Base-by-base conservation (phyloP, 1,140 invertebrate genomes). In the Arion vulgaris region DNA sequence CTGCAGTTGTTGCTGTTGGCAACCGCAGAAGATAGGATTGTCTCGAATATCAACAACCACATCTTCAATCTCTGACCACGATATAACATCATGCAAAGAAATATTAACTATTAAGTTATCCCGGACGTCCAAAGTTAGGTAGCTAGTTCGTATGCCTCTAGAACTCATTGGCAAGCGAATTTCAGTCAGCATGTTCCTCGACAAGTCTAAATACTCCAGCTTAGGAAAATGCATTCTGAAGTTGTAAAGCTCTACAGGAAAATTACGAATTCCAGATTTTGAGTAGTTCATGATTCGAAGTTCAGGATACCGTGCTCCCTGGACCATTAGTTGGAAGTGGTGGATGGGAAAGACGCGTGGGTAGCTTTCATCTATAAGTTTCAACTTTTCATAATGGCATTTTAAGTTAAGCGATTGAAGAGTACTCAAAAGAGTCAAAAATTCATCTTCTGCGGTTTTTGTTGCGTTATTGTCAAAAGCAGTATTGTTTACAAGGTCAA, bases 1-100 rank as follows among this genome's bases (percentile, higher is more conserved):
- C 4, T 41, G 28, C 17, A 73, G 23, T 4, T 41, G 23, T 19
- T 9, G 39, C n/a, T 26, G 39, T 26, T 39, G 36, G 32, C 62
- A 73, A 5, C 41, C 74, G 32, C 74, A 76, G 26, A 32, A 23
- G 23, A 76, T 19, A 13, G 74, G 74, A 23, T 76, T 76, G 32
- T 36, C 39, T 13, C 74, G 74, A 53, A 76, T 76, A 76, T 76
- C 74, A 36, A 76, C 74, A 36, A 51, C 53, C 1, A 76, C 49
- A 13, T 53, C 74, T 19, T 5, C 17, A 26, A 13, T 53, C 23
- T 53, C 0, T 28, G 74, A 23, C 74, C 74, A 76, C 2, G n/a
- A 28, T 51, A n/a, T 4, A 2, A 76, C 17, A 49, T 23, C 32
- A 13, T 36, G 1, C 11, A 76, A 2, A 36, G 39, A 49, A 5